Evolutionary conservation across 2,888 invertebrate genomes (phyloP).

Genomic region (Parnassius apollo): DNA sequence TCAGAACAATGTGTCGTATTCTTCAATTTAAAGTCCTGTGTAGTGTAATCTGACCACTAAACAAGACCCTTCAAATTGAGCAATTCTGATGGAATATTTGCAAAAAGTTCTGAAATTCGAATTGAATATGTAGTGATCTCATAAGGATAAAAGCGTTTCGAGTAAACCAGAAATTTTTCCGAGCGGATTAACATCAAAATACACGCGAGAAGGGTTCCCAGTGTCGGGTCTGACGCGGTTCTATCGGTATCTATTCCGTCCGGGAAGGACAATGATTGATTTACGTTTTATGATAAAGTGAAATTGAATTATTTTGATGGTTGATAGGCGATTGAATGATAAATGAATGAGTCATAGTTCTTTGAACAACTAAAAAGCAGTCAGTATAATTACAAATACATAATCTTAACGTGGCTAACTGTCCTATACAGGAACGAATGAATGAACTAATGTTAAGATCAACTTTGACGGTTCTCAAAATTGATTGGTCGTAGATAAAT

Average conservation of each 20-base stretch:
- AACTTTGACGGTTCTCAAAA: no score
- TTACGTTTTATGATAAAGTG: constrained; percentile 11
- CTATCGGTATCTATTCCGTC: constrained; percentile 1
- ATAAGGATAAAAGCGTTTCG: constrained; percentile 3
- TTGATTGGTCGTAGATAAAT: no score
- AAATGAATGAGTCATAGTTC: no score
- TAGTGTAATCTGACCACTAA: no score
- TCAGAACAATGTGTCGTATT: no score
- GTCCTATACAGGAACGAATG: no score
- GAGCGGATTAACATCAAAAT: constrained; percentile 31
- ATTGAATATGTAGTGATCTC: constrained; percentile 20
- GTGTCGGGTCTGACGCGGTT: not conserved
- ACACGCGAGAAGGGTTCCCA: constrained; percentile 9
- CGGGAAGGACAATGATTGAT: constrained; percentile 15
- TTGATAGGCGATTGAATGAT: constrained; percentile 1
- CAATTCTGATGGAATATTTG: constrained; percentile 5
- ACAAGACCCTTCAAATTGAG: not conserved
- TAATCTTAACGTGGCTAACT: no score
- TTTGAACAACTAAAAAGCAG: no score
- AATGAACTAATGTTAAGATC: no score
- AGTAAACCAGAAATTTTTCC: constrained; percentile 31
- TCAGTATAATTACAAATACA: no score
- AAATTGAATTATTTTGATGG: constrained; percentile 3
- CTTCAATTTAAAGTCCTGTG: no score
- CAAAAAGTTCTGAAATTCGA: constrained; percentile 7